A percentile compares a stretch with the other conserved stretches of the same genome.
Evolutionary conservation across 2,113 vertebrate species (phyloP).

Genomic region (Mastomys natalensis): DNA sequence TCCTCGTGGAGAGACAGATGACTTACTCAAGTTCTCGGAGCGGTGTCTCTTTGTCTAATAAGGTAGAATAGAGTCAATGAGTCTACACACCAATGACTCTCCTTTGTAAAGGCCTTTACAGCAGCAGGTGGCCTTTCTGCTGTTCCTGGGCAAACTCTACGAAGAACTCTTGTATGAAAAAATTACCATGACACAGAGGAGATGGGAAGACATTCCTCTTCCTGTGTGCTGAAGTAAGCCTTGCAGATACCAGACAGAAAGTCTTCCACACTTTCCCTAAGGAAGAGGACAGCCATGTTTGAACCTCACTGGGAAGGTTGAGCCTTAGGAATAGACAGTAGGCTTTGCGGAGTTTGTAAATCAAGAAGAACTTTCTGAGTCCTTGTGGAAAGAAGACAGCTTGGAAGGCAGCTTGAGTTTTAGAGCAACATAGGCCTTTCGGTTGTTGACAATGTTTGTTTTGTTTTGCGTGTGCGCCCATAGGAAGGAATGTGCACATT

Average conservation of each 20-base stretch:
- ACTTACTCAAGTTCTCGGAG: neutral
- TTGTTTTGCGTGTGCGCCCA: neutral
- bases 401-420: neutral
- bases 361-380: neutral
- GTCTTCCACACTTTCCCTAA: neutral
- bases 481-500: neutral
- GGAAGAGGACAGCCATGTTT: neutral
- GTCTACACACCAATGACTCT: neutral
- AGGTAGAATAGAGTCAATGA: neutral
- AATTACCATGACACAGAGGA: neutral
- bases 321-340: neutral
- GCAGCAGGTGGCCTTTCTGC: neutral
- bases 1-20: neutral
- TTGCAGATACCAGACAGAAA: neutral
- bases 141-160: neutral
- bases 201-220: neutral
- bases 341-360: neutral
- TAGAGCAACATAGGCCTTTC: neutral
- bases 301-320: neutral
- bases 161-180: neutral
- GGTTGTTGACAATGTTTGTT: neutral
- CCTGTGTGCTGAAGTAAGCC: neutral
- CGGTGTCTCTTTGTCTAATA: neutral
- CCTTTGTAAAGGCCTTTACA: neutral
- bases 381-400: fast-evolving